Evolutionary conservation across 2,113 vertebrate species (phyloP), one percentile per base, ranked within the genome.

Genomic region (Oncorhynchus kisutch): DNA sequence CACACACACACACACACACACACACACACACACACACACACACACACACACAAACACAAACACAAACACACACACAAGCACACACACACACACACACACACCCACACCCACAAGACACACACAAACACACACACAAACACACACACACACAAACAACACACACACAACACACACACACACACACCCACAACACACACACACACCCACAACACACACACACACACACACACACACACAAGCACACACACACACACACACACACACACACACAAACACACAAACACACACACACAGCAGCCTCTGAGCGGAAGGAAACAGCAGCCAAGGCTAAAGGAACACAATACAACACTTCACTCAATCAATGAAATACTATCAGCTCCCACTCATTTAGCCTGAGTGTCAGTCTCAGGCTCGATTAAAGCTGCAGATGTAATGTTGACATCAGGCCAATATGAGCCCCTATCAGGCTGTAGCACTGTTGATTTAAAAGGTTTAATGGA

Each of bases 291-390:
- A 16, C 27, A 18, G 81, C 75, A 82, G 68, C 77, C 27, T 85
- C 86, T 84, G 51, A 54, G 51, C 14, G 14, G 12, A 18, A 18
- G 51, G 14, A 54, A 54, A 54, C 12, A 18, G 14, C 71, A 87
- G 85, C 72, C 18, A 4, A 79, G 82, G 65, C 84, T 81, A 74
- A 87, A 87, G 87, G 65, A 88, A 74, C 78, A 77, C 86, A 80
- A 77, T 68, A 70, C 4, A 20, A 16, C 71, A 72, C 84, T 75
- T 79, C 25, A 72, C 9, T 39, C 81, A 76, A 84, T 82, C 76
- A 74, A 87, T 80, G 80, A 75, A 71, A 72, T 78, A 67, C 79
- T 81, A 73, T 85, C 79, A 79, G 73, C 83, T 86, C 82, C 31
- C 31, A 68, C 6, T 67, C 27, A 1, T 2, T 29, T 22, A 6